Percentiles rank a stretch among this genome's conserved stretches.
Conservation (phyloP, 2,113 vertebrate species). For the Macroglossus sobrinus region DNA sequence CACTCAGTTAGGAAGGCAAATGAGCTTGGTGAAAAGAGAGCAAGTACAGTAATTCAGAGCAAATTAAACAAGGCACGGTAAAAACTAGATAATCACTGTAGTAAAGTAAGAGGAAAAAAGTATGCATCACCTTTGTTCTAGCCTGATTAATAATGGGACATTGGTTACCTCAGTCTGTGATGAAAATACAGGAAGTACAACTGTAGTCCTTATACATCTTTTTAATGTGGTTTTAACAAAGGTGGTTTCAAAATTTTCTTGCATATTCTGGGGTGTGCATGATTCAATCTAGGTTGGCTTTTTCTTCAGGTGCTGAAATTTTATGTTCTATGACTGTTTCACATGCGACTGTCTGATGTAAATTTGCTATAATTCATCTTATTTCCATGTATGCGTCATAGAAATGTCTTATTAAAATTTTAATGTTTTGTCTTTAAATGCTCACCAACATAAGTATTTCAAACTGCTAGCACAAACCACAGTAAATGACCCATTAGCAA, state of each 20-base stretch:
- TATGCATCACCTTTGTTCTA: not conserved
- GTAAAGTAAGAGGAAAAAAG: not conserved
- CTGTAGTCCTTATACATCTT: not conserved
- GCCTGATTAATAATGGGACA: not conserved
- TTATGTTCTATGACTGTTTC: not conserved
- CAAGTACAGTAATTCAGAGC: not conserved
- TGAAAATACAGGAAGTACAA: not conserved
- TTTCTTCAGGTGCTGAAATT: not conserved
- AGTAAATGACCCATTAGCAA: not conserved
- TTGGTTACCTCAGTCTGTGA: not conserved
- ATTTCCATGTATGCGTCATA: not conserved
- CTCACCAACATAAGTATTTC: not conserved
- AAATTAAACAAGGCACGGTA: not conserved
- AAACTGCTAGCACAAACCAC: not conserved
- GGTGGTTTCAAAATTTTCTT: not conserved
- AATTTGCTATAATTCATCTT: not conserved
- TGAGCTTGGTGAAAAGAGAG: slow-evolving; percentile 35
- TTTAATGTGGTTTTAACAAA: not conserved
- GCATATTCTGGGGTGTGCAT: not conserved
- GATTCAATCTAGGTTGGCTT: not conserved
- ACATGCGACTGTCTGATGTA: not conserved
- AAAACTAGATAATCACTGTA: slow-evolving; percentile 40
- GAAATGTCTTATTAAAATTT: not conserved
- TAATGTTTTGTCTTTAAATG: not conserved
- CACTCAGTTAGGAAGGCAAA: slow-evolving; percentile 42